phyloP scores from a whole-genome alignment of 2,888 invertebrate genomes.

The Acrocyrtus sp. region DNA sequence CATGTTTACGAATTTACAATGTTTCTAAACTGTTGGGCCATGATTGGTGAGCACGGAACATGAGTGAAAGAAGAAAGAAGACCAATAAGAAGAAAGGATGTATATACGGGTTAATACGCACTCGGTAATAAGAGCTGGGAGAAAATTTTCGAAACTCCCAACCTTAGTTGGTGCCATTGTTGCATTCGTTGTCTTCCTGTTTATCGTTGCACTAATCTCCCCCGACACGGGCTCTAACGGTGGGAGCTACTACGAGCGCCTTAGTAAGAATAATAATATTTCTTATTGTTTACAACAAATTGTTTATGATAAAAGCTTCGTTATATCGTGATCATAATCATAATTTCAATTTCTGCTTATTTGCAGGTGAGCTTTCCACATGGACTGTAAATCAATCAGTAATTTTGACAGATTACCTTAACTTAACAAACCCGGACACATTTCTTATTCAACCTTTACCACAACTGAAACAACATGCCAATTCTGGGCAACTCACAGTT shows the following conservation, averaged over 20 bases:
- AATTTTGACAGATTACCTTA: conserved; percentile 59
- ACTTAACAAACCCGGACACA: conserved; percentile 49
- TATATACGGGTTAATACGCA: conserved; percentile 50
- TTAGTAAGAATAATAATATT: conserved; percentile 39
- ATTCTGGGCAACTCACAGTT: conserved; percentile 15
- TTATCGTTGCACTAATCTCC: conserved; percentile 51
- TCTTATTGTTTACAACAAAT: no score
- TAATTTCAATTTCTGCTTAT: no score
- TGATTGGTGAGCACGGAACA: conserved; percentile 3
- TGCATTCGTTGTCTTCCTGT: conserved; percentile 50
- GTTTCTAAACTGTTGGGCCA: no score
- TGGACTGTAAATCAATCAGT: conserved; percentile 61
- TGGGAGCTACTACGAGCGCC: conserved; percentile 42
- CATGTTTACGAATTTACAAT: no score
- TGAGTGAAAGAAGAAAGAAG: conserved; percentile 19
- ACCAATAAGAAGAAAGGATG: conserved; percentile 34
- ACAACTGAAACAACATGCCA: conserved; percentile 47
- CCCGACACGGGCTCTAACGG: conserved; percentile 32
- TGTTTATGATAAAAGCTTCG: background rate
- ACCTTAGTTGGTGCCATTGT: conserved; percentile 49
- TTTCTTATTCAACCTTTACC: conserved; percentile 56
- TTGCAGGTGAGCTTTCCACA: conserved; percentile 59
- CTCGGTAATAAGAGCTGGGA: conserved; percentile 54
- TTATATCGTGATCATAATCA: no score
- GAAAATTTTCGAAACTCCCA: conserved; percentile 52